Percentiles rank a stretch among this genome's conserved stretches.
Evolutionary conservation across 2,113 vertebrate species (phyloP).

Genomic region (Crotalus helleri): DNA sequence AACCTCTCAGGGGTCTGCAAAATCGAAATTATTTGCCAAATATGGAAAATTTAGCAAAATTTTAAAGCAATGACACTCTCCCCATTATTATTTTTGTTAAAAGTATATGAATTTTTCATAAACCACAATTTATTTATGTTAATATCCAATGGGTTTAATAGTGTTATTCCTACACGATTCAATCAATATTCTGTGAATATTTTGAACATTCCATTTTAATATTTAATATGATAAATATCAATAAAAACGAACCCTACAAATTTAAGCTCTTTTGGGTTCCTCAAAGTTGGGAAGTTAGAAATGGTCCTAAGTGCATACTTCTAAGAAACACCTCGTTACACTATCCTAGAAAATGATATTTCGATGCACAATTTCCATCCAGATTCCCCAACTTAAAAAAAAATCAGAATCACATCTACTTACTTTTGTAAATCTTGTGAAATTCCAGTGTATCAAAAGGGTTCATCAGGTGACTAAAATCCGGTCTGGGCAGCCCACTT

Average conservation of each 20-base stretch:
- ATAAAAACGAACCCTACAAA: background rate
- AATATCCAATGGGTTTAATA: background rate
- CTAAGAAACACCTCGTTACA: background rate
- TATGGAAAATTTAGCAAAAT: background rate
- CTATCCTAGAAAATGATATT: background rate
- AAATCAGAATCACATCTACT: background rate
- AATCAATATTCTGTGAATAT: background rate
- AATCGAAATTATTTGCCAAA: background rate
- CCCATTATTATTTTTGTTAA: background rate
- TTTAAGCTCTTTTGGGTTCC: background rate
- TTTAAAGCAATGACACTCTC: background rate
- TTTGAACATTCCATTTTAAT: background rate
- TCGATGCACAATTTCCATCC: background rate
- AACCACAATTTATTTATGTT: background rate
- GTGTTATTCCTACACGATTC: background rate
- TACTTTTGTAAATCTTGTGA: constrained; percentile 83
- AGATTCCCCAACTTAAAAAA: background rate
- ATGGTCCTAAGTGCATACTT: background rate
- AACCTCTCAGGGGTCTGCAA: background rate
- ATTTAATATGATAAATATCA: background rate
- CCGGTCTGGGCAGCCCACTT: constrained; percentile 72
- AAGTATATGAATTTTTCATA: background rate
- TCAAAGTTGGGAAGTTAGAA: background rate
- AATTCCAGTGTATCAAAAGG: constrained; percentile 80
- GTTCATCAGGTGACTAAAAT: constrained; percentile 78